Evolutionary conservation across 2,888 invertebrate species (phyloP).

Genomic region (Mythimna pallens): DNA sequence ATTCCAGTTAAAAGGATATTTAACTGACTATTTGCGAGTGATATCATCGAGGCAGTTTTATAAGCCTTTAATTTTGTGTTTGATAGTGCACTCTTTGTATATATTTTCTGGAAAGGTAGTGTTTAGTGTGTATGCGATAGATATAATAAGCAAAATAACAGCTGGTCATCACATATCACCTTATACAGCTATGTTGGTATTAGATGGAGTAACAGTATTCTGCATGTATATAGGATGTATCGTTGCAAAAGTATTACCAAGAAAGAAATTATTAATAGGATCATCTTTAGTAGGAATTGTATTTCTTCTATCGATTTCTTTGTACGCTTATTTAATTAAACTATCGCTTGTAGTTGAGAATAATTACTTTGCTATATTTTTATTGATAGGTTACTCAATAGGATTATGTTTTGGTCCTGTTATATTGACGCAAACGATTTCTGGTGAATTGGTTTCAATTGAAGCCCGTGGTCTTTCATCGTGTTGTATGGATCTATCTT

Average conservation of each 20-base stretch:
- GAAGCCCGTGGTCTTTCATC: constrained; percentile 51
- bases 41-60: constrained; percentile 36
- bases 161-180: constrained; percentile 48
- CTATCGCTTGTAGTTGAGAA: constrained; percentile 38
- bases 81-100: constrained; percentile 42
- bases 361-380: constrained; percentile 44
- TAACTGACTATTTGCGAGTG: constrained; percentile 22
- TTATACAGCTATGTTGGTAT: constrained; percentile 52
- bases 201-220: constrained; percentile 53
- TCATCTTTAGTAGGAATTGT: constrained; percentile 45
- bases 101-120: constrained; percentile 56
- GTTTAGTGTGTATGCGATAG: constrained; percentile 66
- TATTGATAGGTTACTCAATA: constrained; percentile 43
- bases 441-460: constrained; percentile 68
- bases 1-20: constrained; percentile 29
- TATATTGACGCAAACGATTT: constrained; percentile 65
- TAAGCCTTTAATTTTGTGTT: constrained; percentile 44
- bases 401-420: constrained; percentile 73
- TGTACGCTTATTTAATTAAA: constrained; percentile 48
- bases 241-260: constrained; percentile 39
- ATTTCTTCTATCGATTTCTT: constrained; percentile 54
- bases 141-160: constrained; percentile 70
- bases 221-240: constrained; percentile 52
- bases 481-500: constrained; percentile 57
- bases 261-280: constrained; percentile 45